Percentiles rank a stretch among this genome's conserved stretches.
These are phyloP conservation scores for Plecotus auritus DNA, from an alignment of 2,113 vertebrate genomes.

Conservation along the genomic window DNA sequence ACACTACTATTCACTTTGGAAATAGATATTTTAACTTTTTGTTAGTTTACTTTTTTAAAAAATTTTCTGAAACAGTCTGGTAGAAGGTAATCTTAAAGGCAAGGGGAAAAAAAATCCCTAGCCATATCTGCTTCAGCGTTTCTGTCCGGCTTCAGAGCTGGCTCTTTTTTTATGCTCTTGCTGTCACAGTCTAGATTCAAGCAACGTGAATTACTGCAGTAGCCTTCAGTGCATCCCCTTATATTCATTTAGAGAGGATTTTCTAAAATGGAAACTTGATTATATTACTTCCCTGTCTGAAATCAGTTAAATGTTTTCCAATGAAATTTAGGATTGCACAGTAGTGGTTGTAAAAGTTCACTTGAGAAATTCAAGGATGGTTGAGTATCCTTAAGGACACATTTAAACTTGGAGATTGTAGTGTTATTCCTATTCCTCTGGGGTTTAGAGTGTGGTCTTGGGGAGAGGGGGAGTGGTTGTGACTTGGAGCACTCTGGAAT, in stretches of 20 bases:
- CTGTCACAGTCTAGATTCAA: not conserved
- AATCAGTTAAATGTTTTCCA: not conserved
- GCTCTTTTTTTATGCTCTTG: not conserved
- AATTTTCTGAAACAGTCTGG: not conserved
- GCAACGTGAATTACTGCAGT: not conserved
- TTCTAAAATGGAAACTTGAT: not conserved
- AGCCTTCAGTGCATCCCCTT: not conserved
- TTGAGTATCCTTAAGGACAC: not conserved
- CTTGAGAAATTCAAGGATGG: not conserved
- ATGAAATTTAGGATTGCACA: not conserved
- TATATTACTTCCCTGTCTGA: not conserved
- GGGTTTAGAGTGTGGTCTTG: not conserved
- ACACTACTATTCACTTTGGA: not conserved
- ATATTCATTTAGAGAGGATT: not conserved
- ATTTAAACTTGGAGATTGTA: not conserved
- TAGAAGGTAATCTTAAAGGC: not conserved
- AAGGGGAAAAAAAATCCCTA: not conserved
- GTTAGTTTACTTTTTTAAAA: not conserved
- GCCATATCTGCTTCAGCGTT: not conserved
- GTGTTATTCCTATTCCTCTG: not conserved
- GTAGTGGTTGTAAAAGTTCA: not conserved
- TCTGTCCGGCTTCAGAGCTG: not conserved
- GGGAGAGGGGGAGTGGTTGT: fast-evolving
- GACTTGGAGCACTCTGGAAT: not conserved
- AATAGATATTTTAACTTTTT: not conserved